Conservation (phyloP, 2,888 invertebrate genomes). For the Anoplius nigerrimus region DNA sequence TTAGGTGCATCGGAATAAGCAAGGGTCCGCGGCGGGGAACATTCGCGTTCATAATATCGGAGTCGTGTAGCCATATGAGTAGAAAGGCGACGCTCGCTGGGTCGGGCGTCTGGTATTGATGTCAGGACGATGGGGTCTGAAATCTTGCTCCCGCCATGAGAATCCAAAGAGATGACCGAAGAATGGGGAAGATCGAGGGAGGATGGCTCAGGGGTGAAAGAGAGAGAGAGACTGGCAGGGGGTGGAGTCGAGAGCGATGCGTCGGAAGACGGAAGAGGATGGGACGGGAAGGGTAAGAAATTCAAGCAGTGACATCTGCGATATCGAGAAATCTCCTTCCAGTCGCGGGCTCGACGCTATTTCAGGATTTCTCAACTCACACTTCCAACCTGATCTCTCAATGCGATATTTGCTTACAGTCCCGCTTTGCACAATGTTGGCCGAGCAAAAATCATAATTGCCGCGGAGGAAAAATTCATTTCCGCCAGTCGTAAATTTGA, state of each 20-base stretch:
- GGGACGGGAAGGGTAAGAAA: conserved; percentile 20
- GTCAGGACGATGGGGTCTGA: conserved; percentile 28
- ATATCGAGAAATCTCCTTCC: conserved; percentile 47
- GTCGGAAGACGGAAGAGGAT: conserved; percentile 9
- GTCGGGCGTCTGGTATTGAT: conserved; percentile 24
- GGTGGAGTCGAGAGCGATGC: background rate
- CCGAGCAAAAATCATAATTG: too few species aligned
- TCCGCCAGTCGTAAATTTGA: too few species aligned
- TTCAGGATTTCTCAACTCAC: conserved; percentile 11
- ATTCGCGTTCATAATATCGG: conserved; percentile 30
- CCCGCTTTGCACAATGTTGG: background rate
- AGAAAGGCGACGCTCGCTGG: conserved; percentile 28
- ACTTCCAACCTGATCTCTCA: conserved; percentile 19
- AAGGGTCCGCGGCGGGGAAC: background rate
- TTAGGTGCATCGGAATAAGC: conserved; percentile 41
- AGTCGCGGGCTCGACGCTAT: conserved; percentile 19
- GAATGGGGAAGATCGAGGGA: background rate
- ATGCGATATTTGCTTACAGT: conserved; percentile 9
- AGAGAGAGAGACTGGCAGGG: background rate
- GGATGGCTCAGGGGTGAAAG: background rate
- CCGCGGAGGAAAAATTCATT: too few species aligned
- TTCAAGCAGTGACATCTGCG: conserved; percentile 42
- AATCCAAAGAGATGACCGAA: conserved; percentile 13
- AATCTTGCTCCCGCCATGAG: conserved; percentile 9
- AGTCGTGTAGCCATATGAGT: conserved; percentile 26